Evolutionary conservation across 1,140 invertebrate species (phyloP).

Genomic region (Chymomyza costata): DNA sequence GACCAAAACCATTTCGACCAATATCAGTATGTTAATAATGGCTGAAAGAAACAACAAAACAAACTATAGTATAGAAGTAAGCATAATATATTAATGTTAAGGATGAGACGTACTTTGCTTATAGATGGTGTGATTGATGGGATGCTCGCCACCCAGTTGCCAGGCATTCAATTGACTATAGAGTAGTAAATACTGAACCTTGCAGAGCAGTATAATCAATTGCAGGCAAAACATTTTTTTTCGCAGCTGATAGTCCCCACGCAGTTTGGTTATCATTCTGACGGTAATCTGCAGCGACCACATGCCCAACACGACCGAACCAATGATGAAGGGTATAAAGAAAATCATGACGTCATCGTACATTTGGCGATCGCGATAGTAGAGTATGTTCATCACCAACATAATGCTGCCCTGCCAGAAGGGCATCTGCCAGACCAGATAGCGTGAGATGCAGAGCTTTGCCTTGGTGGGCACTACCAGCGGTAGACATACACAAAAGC

Average conservation of each 20-base stretch:
- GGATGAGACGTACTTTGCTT: conserved; percentile 64
- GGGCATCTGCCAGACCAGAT: conserved; percentile 70
- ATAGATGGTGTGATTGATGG: conserved; percentile 66
- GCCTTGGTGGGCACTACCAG: conserved; percentile 52
- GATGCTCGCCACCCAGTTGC: conserved; percentile 58
- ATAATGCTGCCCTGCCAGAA: conserved; percentile 69
- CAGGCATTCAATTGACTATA: conserved; percentile 57
- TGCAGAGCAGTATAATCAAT: conserved; percentile 61
- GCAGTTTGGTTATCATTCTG: conserved; percentile 53
- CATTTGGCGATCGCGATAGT: conserved; percentile 47
- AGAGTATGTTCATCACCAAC: conserved; percentile 66
- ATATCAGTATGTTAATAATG: conserved; percentile 63
- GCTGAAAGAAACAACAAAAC: conserved; percentile 33
- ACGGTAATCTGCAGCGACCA: conserved; percentile 70
- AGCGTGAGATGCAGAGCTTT: conserved; percentile 55
- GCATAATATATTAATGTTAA: neutral
- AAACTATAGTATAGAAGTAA: neutral
- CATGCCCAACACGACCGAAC: conserved; percentile 50
- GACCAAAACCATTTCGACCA: conserved; percentile 69
- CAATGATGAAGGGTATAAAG: conserved; percentile 65
- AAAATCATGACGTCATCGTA: conserved; percentile 52
- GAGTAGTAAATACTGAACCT: conserved; percentile 60
- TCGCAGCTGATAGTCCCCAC: conserved; percentile 53
- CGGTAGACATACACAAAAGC: conserved; percentile 58
- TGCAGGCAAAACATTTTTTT: conserved; percentile 73